These are phyloP conservation scores for Taenaris catops DNA, from an alignment of 2,888 invertebrate species.

Conservation along the genomic window DNA sequence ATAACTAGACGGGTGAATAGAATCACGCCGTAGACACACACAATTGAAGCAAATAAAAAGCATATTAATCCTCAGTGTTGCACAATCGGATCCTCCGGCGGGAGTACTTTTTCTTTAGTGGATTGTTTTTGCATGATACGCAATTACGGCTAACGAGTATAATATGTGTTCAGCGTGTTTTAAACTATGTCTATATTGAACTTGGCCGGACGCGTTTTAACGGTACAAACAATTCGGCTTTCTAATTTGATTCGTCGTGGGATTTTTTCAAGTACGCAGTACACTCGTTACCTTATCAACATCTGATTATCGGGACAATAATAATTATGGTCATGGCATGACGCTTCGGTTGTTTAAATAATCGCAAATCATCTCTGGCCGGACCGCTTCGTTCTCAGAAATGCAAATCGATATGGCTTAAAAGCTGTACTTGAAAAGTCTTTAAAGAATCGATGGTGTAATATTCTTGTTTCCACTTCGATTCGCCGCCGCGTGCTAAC, in stretches of 20 bases:
- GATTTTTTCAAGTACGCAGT: slow-evolving; percentile 35
- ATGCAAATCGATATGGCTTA: slow-evolving; percentile 35
- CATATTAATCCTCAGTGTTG: slow-evolving; percentile 53
- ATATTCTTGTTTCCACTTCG: slow-evolving; percentile 27
- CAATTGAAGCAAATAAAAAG: slow-evolving; percentile 64
- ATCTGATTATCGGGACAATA: slow-evolving; percentile 55
- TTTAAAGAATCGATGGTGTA: slow-evolving; percentile 17
- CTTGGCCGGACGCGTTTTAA: slow-evolving; percentile 44
- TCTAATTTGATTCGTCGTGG: slow-evolving; percentile 62
- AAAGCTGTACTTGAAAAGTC: slow-evolving; percentile 10
- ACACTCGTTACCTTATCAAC: slow-evolving; percentile 33
- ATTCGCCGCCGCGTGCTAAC: slow-evolving; percentile 48
- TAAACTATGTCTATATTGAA: slow-evolving; percentile 42
- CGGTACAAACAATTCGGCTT: slow-evolving; percentile 54
- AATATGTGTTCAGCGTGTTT: slow-evolving; percentile 51
- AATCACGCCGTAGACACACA: slow-evolving; percentile 39
- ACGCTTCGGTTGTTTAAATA: slow-evolving; percentile 36
- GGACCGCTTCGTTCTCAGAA: slow-evolving; percentile 31
- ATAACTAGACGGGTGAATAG: slow-evolving; percentile 37
- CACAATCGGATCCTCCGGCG: slow-evolving; percentile 43
- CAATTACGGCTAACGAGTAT: slow-evolving; percentile 60
- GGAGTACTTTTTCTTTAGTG: slow-evolving; percentile 43
- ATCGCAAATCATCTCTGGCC: slow-evolving; percentile 43
- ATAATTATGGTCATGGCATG: slow-evolving; percentile 54
- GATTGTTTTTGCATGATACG: slow-evolving; percentile 58